Evolutionary conservation across 1,140 invertebrate genomes (phyloP), one percentile per base, ranked within the genome.

Genomic region (Steinernema feltiae): DNA sequence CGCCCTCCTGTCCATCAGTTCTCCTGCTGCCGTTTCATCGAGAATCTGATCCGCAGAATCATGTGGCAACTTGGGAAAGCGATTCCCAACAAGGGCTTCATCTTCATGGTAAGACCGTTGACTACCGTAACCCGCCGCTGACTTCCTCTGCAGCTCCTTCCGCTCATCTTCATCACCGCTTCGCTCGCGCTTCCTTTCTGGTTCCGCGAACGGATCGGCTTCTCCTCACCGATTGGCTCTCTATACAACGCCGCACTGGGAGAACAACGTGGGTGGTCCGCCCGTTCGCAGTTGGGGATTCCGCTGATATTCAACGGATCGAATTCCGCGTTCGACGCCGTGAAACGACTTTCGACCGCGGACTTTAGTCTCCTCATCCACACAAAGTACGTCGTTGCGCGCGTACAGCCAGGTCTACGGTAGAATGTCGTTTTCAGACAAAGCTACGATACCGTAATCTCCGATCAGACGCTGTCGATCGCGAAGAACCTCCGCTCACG

Each of bases 11-110:
- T 63, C 12, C 24, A 63, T 21, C 53, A 63, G 53, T 63, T 63
- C 53, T 63, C 53, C 53, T 63, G 53, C 53, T 63, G 53, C 24
- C 53, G 53, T 3, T 63, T 63, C 53, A 63, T 63, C 53, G 53
- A 63, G 24, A 27, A 21, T 27, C 53, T 63, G 2, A 63, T 63
- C 53, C 12, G 53, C 7, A 7, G 53, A 15, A 27, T 63, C 53
- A 63, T 63, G 53, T 63, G 53, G 53, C 53, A 63, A 21, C 53
- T 63, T 21, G 53, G 53, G 12, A 63, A 63, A 27, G 53, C 53
- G 15, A 63, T 63, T 27, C 53, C 53, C 53, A 7, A 63, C 53
- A 63, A 63, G 24, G 53, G 53, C 24, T 63, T 63, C 53, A 15
- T 63, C 53, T 63, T 63, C 53, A 63, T 63, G 53, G 53, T 63